Evolutionary conservation across 2,113 vertebrate species (phyloP).

Genomic region (Neogobius melanostomus): DNA sequence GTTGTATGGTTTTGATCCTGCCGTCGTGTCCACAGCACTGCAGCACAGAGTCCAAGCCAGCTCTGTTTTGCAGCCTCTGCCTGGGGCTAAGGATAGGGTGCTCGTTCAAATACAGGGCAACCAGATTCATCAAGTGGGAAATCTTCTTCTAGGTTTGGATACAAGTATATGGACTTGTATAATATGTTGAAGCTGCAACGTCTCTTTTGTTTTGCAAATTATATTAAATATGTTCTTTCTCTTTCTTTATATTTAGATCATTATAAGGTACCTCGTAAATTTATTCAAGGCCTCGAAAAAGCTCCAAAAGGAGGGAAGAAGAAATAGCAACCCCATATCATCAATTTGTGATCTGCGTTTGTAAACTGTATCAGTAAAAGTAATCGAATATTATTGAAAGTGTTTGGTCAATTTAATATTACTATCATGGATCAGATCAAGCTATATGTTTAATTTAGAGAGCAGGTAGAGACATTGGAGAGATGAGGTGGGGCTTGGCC

Average conservation of each 20-base stretch:
- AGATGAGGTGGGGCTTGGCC: too few relatives aligned
- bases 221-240: constrained; percentile 15
- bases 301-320: constrained; percentile 85
- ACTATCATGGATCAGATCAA: too few relatives aligned
- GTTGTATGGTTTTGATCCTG: constrained; percentile 86
- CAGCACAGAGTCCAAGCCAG: constrained; percentile 93
- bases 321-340: constrained; percentile 71
- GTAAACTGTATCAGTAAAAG: constrained; percentile 38
- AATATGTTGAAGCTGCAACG: constrained; percentile 23
- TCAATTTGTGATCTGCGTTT: constrained; percentile 12
- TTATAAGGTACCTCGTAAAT: constrained; percentile 88
- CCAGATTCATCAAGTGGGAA: constrained; percentile 87
- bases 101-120: constrained; percentile 96
- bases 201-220: background rate
- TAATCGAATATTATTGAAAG: background rate
- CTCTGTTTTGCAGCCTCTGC: constrained; percentile 77
- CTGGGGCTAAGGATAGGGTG: constrained; percentile 86
- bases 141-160: constrained; percentile 83
- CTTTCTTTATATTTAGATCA: constrained; percentile 80
- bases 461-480: too few relatives aligned
- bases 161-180: background rate
- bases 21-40: constrained; percentile 79
- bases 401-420: too few relatives aligned
- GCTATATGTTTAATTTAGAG: too few relatives aligned
- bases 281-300: constrained; percentile 90